phyloP scores from a whole-genome alignment of 1,140 invertebrate genomes.

The Pseudomyrmex dendroicus region DNA sequence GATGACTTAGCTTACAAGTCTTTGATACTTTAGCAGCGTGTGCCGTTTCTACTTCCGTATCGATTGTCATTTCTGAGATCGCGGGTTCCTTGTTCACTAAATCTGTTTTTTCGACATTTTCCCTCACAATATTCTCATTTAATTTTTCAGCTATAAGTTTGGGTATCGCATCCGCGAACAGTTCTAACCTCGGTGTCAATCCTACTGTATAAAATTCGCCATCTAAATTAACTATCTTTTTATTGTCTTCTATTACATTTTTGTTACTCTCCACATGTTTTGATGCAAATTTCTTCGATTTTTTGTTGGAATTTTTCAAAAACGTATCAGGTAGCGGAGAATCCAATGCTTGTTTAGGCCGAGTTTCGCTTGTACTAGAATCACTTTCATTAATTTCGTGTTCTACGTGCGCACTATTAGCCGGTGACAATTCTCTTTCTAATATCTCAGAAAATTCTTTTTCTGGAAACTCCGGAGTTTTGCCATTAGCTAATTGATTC shows the following conservation, averaged over 20 bases:
- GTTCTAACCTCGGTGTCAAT: conserved; percentile 81
- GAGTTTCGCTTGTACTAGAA: conserved; percentile 47
- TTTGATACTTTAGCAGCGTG: neutral
- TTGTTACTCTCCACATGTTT: conserved; percentile 28
- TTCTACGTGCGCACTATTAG: conserved; percentile 23
- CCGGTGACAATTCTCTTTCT: conserved; percentile 73
- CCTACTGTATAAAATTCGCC: conserved; percentile 80
- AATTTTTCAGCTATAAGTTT: conserved; percentile 82
- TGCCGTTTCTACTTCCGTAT: conserved; percentile 13
- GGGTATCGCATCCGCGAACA: conserved; percentile 83
- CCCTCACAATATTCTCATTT: conserved; percentile 65
- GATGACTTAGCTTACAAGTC: conserved; percentile 1
- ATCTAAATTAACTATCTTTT: conserved; percentile 75
- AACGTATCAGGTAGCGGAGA: conserved; percentile 30
- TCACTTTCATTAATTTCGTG: conserved; percentile 70
- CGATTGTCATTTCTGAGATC: neutral
- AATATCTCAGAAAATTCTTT: conserved; percentile 80
- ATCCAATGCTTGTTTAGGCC: conserved; percentile 1
- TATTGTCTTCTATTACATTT: conserved; percentile 59
- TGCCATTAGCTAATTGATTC: conserved; percentile 39
- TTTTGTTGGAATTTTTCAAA: conserved; percentile 33
- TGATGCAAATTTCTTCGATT: conserved; percentile 28
- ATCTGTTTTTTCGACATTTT: conserved; percentile 52
- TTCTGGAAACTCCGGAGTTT: conserved; percentile 77
- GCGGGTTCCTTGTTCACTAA: conserved; percentile 8